phyloP scores from a whole-genome alignment of 1,140 invertebrate genomes.

The Drosophila nasuta region DNA sequence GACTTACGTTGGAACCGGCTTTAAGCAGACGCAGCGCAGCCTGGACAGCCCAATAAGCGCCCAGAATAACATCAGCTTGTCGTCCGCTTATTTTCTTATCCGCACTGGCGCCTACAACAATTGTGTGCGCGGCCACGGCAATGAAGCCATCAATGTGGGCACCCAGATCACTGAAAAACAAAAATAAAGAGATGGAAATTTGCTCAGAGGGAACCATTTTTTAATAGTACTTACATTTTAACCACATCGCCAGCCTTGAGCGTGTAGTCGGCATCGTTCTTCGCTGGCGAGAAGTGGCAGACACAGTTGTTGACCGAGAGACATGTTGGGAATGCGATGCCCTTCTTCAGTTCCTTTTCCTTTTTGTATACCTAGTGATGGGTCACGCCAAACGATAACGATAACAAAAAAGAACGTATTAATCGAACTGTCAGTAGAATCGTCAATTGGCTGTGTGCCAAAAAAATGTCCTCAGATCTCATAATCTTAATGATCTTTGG shows the following conservation, averaged over 20 bases:
- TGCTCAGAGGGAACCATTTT: no score
- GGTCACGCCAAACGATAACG: no score
- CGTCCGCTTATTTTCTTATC: conserved; percentile 92
- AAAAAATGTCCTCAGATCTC: conserved; percentile 78
- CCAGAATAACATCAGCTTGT: conserved; percentile 97
- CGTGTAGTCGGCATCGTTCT: conserved; percentile 94
- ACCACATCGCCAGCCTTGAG: conserved; percentile 97
- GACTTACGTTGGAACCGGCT: conserved; percentile 93
- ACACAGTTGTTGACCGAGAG: conserved; percentile 99
- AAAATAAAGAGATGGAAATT: background rate
- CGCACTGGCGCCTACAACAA: conserved; percentile 93
- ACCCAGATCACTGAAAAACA: conserved; percentile 93
- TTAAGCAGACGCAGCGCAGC: conserved; percentile 96
- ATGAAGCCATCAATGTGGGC: conserved; percentile 99
- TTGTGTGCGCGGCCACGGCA: conserved; percentile 98
- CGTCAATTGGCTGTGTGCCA: conserved; percentile 9
- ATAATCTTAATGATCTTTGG: conserved; percentile 80
- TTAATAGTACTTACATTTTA: conserved; percentile 93
- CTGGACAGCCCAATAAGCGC: conserved; percentile 97
- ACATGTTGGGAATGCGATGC: conserved; percentile 99
- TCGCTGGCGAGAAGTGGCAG: conserved; percentile 98
- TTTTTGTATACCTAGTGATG: conserved; percentile 92
- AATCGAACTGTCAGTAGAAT: conserved; percentile 31
- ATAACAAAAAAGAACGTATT: background rate
- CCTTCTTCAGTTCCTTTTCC: conserved; percentile 99